Conservation (phyloP, 2,113 vertebrate species). For the Thamnophis sirtalis region DNA sequence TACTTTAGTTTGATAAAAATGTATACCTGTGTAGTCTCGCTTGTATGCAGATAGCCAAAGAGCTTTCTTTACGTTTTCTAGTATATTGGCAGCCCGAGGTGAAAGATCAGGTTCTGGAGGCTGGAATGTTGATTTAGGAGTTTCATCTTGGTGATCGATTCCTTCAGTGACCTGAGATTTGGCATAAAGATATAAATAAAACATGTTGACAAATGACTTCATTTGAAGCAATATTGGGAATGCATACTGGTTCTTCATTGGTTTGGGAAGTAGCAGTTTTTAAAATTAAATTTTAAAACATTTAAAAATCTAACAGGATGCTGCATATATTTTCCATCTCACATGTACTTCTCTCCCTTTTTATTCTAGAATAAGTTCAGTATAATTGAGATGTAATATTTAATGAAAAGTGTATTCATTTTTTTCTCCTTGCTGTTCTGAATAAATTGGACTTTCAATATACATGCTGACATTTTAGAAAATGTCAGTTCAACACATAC, state of each 20-base stretch:
- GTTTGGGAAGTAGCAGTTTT: neutral
- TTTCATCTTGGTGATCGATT: conserved; percentile 58
- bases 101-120: conserved; percentile 58
- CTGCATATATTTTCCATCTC: neutral
- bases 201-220: neutral
- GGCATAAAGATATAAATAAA: conserved; percentile 42
- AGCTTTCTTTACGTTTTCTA: conserved; percentile 70
- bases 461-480: neutral
- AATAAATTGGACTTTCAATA: neutral
- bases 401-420: neutral
- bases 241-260: neutral
- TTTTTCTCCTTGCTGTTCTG: neutral
- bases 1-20: conserved; percentile 22
- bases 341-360: neutral
- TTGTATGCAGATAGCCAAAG: conserved; percentile 73
- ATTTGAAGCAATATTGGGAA: neutral
- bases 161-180: conserved; percentile 65
- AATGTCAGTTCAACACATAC: neutral
- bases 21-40: conserved; percentile 73
- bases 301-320: neutral
- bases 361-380: neutral
- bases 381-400: neutral
- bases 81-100: conserved; percentile 67
- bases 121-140: conserved; percentile 60
- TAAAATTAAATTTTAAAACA: neutral